These are phyloP conservation scores for Scaptomyza montana DNA, from an alignment of 1,140 invertebrate species.

Conservation along the genomic window DNA sequence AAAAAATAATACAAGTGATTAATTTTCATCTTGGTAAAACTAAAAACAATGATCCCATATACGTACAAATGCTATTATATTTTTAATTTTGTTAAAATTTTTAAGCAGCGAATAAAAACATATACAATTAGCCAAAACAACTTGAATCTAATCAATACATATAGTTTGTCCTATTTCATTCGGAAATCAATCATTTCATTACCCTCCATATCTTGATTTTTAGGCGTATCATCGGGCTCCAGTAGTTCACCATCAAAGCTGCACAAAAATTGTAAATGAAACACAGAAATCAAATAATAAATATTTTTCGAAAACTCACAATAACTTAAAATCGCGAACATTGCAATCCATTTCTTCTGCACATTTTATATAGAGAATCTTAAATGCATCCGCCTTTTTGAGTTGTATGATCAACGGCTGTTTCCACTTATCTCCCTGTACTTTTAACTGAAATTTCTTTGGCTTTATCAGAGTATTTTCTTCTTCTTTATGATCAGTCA, in stretches of 20 bases:
- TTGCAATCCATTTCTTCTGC: slow-evolving; percentile 66
- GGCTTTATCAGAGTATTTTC: slow-evolving; percentile 28
- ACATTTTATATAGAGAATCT: slow-evolving; percentile 72
- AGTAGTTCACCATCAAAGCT: slow-evolving; percentile 76
- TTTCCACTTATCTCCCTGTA: slow-evolving; percentile 67
- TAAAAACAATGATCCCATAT: too few species aligned
- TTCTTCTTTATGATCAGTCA: neutral
- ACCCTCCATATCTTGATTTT: slow-evolving; percentile 71
- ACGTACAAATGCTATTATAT: too few species aligned
- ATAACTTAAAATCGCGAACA: slow-evolving; percentile 34
- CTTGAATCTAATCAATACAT: neutral
- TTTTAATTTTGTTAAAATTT: neutral
- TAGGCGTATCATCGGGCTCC: slow-evolving; percentile 67
- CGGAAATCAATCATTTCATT: slow-evolving; percentile 72
- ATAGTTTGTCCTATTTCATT: slow-evolving; percentile 6
- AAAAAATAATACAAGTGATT: neutral
- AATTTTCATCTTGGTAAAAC: neutral
- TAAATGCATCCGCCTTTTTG: slow-evolving; percentile 64
- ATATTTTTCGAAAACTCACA: slow-evolving; percentile 34
- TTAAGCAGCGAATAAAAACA: neutral
- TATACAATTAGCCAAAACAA: neutral
- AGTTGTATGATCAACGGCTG: slow-evolving; percentile 58
- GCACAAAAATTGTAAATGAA: neutral
- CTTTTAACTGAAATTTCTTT: slow-evolving; percentile 62
- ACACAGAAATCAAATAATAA: neutral